Evolutionary conservation across 2,797 vertebrate species (phyloP).

Genomic region (Myotis daubentonii): DNA sequence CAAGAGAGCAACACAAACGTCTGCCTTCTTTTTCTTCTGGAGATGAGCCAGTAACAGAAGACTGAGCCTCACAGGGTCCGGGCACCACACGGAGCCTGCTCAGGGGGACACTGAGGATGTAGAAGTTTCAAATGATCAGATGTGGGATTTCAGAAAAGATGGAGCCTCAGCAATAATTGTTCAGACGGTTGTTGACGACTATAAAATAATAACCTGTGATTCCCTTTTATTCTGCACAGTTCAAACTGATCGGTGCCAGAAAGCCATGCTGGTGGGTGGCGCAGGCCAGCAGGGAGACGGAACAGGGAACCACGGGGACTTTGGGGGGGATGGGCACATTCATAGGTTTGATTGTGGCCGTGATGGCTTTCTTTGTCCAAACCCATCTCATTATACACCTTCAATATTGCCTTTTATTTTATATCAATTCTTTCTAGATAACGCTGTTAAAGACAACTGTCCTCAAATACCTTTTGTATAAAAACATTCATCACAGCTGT

Average conservation of each 20-base stretch:
- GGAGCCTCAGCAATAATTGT: background rate
- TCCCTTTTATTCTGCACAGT: background rate
- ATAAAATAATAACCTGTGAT: background rate
- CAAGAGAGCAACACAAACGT: background rate
- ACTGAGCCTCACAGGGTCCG: accelerated
- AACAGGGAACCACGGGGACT: background rate
- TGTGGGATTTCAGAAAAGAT: no score
- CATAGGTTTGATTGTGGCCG: background rate
- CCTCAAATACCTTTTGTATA: background rate
- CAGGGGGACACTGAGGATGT: background rate
- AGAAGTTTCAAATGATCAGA: no score
- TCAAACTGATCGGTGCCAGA: background rate
- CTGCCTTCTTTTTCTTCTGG: background rate
- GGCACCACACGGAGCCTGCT: accelerated
- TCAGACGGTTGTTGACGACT: background rate
- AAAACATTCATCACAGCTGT: background rate
- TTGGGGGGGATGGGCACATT: background rate
- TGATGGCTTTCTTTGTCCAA: background rate
- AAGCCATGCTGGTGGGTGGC: background rate
- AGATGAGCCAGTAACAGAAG: background rate
- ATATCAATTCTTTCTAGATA: background rate
- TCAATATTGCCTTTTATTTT: background rate
- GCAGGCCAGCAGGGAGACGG: accelerated
- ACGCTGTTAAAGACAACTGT: background rate
- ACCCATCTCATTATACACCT: background rate